phyloP scores from a whole-genome alignment of 2,797 vertebrate species.

The Meriones psammophilus region DNA sequence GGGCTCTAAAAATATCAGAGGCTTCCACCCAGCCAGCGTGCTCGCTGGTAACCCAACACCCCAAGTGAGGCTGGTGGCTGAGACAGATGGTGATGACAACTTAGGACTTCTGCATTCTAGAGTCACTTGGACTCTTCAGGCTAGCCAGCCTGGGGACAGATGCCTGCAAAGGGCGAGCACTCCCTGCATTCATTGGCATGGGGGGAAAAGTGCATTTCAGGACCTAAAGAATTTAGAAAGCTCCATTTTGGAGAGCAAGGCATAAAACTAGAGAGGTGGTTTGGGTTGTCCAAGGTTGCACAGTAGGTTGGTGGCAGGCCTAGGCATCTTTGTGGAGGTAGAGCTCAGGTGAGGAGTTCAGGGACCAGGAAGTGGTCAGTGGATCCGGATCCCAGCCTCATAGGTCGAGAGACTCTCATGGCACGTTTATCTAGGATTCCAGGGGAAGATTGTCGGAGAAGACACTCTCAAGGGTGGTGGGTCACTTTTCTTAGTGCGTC shows the following conservation, averaged over 20 bases:
- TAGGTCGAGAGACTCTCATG: not conserved
- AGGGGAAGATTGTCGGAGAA: not conserved
- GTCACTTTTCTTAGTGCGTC: not conserved
- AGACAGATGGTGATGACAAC: not conserved
- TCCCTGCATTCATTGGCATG: not conserved
- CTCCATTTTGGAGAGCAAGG: not conserved
- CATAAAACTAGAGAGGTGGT: not conserved
- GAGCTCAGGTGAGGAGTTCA: not conserved
- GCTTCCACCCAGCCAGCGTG: slow-evolving; percentile 70
- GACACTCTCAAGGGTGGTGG: not conserved
- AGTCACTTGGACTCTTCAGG: slow-evolving; percentile 7
- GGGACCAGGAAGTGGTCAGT: not conserved
- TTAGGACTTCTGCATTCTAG: not conserved
- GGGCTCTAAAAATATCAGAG: slow-evolving; percentile 79
- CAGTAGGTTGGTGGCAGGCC: not conserved
- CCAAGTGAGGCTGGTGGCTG: not conserved
- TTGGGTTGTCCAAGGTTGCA: not conserved
- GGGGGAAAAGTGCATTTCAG: not conserved
- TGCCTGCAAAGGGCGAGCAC: not conserved
- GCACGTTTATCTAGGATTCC: not conserved
- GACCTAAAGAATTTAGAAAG: not conserved
- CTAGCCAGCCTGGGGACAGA: not conserved
- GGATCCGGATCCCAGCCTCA: not conserved
- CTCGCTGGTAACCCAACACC: slow-evolving; percentile 53
- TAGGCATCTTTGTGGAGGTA: not conserved